Evolutionary conservation across 2,113 vertebrate genomes (phyloP), one percentile per base, ranked within the genome.

Genomic region (Amblyornis subalaris): DNA sequence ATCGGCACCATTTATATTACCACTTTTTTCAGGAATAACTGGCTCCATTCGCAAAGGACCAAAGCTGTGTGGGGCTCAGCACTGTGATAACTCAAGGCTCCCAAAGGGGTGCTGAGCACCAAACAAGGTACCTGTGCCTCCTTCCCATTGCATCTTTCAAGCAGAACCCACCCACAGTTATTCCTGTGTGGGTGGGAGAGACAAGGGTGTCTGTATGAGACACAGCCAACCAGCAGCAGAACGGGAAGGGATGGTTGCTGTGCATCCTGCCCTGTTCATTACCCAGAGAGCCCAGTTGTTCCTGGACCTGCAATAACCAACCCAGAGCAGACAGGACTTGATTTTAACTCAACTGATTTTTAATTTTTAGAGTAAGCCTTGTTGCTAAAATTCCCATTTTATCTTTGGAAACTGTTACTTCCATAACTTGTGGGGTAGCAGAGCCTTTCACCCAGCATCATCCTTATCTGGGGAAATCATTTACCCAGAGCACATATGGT

Each of bases 291-390:
- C 91, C 97, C 17, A 40, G 38, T 60, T 99, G 98, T 91, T 96
- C 98, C 71, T 97, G 89, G 31, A 98, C 96, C 38, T 98, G 98
- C 86, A 97, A 97, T 80, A 93, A 97, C n/a, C 98, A 98, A 96
- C 31, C 4, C 98, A 98, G 92, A 69, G 58, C 31, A 97, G 98
- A 93, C 2, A 8, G 1, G 96, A 98, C 97, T 98, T 65, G 40
- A 81, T 93, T 29, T 10, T 64, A 55, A 36, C 15, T 11, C 12
- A 28, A n/a, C 6, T 1, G 4, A 45, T 35, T 35, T 16, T 8
- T 38, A 4, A 21, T 58, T 72, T 75, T 44, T 21, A 24, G 31
- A 48, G 60, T 28, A 62, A 85, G 8, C 6, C 5, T 64, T 24
- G 22, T n/a, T 80, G n/a, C 8, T 42, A n/a, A 66, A 72, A 61